Conservation (phyloP, 2,888 invertebrate species). For the Prenolepis imparis region DNA sequence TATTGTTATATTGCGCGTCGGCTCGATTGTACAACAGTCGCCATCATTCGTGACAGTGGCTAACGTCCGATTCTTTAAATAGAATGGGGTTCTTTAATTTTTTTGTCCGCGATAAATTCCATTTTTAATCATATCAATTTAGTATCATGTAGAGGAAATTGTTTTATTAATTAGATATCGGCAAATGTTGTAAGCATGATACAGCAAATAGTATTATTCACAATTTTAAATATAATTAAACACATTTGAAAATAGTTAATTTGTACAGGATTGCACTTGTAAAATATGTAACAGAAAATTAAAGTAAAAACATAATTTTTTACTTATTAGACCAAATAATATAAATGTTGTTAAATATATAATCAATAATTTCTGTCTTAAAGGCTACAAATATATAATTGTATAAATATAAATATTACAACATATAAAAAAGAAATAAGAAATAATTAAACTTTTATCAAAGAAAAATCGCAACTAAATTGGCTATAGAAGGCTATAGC, state of each 20-base stretch:
- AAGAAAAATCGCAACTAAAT: background rate
- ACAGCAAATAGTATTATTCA: background rate
- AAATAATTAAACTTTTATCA: background rate
- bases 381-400: background rate
- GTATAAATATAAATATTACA: background rate
- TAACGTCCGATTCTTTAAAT: slow-evolving; percentile 21
- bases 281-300: background rate
- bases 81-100: background rate
- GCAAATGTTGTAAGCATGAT: background rate
- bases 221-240: background rate
- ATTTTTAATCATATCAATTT: background rate
- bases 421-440: background rate
- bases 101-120: background rate
- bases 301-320: background rate
- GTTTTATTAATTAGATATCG: slow-evolving; percentile 12
- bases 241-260: background rate
- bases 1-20: slow-evolving; percentile 80
- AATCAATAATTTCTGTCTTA: background rate
- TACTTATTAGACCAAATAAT: background rate
- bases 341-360: background rate
- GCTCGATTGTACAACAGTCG: slow-evolving; percentile 59
- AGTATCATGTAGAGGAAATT: background rate
- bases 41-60: slow-evolving; percentile 25
- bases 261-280: background rate
- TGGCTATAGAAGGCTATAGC: background rate